Conservation (phyloP, 2,888 invertebrate genomes). For the Tinea semifulvella region DNA sequence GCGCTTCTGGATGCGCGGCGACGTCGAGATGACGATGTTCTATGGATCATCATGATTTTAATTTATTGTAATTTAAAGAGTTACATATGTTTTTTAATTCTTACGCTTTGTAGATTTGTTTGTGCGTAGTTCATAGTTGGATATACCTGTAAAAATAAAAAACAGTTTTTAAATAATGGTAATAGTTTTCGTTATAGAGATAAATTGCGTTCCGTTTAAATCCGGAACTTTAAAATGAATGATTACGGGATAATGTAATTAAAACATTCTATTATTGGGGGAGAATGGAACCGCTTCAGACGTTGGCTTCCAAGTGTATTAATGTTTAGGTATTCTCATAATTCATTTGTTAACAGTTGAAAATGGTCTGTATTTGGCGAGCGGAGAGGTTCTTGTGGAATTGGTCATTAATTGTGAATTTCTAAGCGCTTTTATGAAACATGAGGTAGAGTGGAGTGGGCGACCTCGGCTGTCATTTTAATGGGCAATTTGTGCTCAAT, state of each 20-base stretch:
- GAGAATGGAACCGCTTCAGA: too few species aligned
- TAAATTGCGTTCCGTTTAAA: too few species aligned
- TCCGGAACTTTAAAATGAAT: too few species aligned
- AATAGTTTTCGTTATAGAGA: too few species aligned
- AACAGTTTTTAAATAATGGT: too few species aligned
- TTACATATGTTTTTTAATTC: neutral
- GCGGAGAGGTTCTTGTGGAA: too few species aligned
- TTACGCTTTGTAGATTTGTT: neutral
- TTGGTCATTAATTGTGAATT: conserved; percentile 1
- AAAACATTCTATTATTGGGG: too few species aligned
- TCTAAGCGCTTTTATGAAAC: conserved; percentile 1
- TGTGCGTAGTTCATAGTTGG: neutral
- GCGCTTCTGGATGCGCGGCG: conserved; percentile 73
- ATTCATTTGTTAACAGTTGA: too few species aligned
- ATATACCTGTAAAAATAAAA: neutral
- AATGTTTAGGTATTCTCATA: too few species aligned
- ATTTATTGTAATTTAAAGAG: too few species aligned
- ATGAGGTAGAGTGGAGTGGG: neutral
- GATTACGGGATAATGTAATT: too few species aligned
- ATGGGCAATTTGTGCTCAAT: neutral
- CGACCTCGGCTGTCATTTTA: conserved; percentile 4
- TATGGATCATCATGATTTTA: conserved; percentile 75
- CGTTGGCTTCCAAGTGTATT: too few species aligned
- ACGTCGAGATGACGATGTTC: conserved; percentile 72
- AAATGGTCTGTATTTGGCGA: neutral